Evolutionary conservation across 2,888 invertebrate species (phyloP).

Genomic region (Brenthis ino): DNA sequence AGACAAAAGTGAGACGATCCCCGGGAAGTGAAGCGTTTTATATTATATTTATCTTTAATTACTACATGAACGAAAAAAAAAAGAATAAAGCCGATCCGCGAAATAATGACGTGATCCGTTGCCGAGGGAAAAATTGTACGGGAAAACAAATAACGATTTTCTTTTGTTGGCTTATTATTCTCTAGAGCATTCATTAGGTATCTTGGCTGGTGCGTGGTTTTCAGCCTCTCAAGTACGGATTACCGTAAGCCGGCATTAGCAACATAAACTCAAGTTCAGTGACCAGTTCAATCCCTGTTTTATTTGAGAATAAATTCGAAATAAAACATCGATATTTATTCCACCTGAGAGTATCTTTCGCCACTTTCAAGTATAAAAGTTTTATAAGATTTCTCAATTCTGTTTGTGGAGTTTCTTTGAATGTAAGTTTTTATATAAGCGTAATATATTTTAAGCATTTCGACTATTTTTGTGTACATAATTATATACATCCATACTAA

Average conservation of each 20-base stretch:
- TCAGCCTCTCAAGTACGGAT: constrained; percentile 43
- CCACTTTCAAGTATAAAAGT: constrained; percentile 34
- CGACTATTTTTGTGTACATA: too few species aligned
- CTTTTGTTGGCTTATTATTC: constrained; percentile 81
- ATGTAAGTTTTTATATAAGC: background rate
- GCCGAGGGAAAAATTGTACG: constrained; percentile 63
- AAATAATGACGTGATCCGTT: constrained; percentile 76
- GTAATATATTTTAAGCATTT: too few species aligned
- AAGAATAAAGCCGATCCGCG: constrained; percentile 55
- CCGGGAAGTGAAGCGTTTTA: constrained; percentile 73
- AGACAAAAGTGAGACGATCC: constrained; percentile 67
- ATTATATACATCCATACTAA: too few species aligned
- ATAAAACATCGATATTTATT: constrained; percentile 35
- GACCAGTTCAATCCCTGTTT: constrained; percentile 36
- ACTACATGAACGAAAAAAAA: constrained; percentile 65
- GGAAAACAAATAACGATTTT: constrained; percentile 79
- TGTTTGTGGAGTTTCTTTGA: constrained; percentile 15
- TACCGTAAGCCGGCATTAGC: constrained; percentile 38
- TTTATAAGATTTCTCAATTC: constrained; percentile 29
- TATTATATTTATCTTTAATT: constrained; percentile 82
- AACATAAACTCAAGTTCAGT: constrained; percentile 40
- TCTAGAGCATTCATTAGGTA: constrained; percentile 74
- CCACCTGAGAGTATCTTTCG: constrained; percentile 34
- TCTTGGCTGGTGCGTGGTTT: constrained; percentile 46
- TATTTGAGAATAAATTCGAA: constrained; percentile 35